Conservation (phyloP, 2,888 invertebrate species). For the Euplagia quadripunctaria region DNA sequence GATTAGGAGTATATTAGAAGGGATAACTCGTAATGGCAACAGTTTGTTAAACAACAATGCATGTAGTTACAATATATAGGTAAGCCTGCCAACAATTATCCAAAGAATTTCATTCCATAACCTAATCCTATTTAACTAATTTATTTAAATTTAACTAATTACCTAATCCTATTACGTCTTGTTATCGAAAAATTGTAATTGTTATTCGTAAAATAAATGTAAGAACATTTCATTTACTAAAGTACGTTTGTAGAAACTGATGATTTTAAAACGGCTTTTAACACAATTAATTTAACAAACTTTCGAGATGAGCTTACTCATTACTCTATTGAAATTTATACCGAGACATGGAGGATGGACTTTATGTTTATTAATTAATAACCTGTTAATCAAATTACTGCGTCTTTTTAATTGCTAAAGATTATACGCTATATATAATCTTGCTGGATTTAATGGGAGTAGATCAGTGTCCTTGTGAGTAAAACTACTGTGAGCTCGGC, state of each 20-base stretch:
- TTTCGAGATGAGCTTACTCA: conserved; percentile 5
- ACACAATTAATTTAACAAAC: conserved; percentile 8
- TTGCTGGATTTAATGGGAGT: too few relatives aligned
- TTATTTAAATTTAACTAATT: not conserved
- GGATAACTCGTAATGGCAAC: too few relatives aligned
- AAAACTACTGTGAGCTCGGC: not conserved
- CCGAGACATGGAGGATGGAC: not conserved
- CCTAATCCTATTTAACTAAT: not conserved
- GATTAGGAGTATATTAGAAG: too few relatives aligned
- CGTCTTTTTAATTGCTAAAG: not conserved
- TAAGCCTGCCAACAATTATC: too few relatives aligned
- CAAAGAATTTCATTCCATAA: too few relatives aligned
- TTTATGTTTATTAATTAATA: conserved; percentile 1
- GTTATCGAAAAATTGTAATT: not conserved
- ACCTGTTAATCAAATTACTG: not conserved
- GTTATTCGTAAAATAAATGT: not conserved
- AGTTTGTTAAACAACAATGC: too few relatives aligned
- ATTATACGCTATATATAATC: not conserved
- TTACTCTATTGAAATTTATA: conserved; percentile 15
- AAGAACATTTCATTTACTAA: not conserved
- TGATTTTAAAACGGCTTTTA: conserved; percentile 10
- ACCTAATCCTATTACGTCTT: not conserved
- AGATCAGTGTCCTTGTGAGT: not conserved
- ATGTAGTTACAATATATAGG: too few relatives aligned
- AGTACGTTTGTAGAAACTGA: not conserved